Percentiles rank a stretch among this genome's conserved stretches.
Conservation (phyloP, 2,888 invertebrate species). For the Hirtodrosophila duncani region DNA sequence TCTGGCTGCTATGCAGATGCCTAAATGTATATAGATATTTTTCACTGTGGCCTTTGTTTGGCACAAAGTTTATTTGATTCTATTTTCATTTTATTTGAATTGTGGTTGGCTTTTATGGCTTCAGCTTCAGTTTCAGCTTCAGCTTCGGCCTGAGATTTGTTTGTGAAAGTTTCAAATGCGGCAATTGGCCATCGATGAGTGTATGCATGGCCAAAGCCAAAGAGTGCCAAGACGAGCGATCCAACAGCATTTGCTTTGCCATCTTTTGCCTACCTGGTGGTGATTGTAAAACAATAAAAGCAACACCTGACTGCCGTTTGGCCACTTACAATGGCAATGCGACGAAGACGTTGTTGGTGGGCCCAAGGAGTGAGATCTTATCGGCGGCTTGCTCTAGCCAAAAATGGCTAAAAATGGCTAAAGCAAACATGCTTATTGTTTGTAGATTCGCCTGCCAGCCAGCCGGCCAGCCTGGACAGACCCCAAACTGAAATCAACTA, state of each 20-base stretch:
- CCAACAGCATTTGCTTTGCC: constrained; percentile 17
- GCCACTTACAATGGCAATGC: constrained; percentile 58
- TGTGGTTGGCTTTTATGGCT: constrained; percentile 67
- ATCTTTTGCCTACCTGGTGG: constrained; percentile 27
- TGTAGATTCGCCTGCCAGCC: constrained; percentile 52
- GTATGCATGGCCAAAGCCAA: constrained; percentile 32
- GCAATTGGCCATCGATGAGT: constrained; percentile 41
- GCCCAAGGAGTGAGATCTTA: constrained; percentile 48
- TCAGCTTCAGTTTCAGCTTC: too few species aligned
- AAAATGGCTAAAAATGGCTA: constrained; percentile 48
- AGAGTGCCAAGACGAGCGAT: constrained; percentile 12
- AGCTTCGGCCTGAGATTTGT: constrained; percentile 55
- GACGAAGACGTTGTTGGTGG: constrained; percentile 58
- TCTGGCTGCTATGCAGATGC: background rate
- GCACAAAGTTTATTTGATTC: constrained; percentile 65
- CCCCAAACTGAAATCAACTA: constrained; percentile 28
- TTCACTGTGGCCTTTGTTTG: constrained; percentile 58
- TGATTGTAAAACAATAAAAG: constrained; percentile 72
- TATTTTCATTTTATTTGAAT: constrained; percentile 73
- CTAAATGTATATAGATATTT: constrained; percentile 25
- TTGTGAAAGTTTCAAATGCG: constrained; percentile 58
- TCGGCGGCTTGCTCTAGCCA: constrained; percentile 41
- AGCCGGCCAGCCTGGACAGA: background rate
- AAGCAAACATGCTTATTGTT: constrained; percentile 61
- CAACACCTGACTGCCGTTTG: constrained; percentile 70